phyloP scores from a whole-genome alignment of 1,140 invertebrate genomes.

The Campoletis sonorensis region DNA sequence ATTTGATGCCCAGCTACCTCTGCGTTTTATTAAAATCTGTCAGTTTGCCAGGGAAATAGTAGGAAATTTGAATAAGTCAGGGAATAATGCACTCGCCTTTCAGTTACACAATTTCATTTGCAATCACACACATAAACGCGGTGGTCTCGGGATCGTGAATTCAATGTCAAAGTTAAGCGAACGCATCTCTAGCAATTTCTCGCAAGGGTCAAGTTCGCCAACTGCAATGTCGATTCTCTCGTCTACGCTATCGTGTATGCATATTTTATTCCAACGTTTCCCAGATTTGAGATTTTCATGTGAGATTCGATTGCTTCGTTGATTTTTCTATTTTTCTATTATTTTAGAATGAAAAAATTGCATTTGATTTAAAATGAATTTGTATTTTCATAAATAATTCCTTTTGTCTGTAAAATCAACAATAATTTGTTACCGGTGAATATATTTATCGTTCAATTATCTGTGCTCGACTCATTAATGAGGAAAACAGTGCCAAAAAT shows the following conservation, averaged over 20 bases:
- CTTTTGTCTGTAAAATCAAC: too few species aligned
- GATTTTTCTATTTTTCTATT: too few species aligned
- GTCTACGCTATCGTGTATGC: neutral
- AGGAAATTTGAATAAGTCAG: conserved; percentile 53
- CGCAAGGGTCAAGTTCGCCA: conserved; percentile 52
- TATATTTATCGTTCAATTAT: neutral
- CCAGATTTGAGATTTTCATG: neutral
- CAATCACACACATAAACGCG: neutral
- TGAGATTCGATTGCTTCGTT: neutral
- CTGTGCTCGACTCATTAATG: neutral
- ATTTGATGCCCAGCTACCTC: conserved; percentile 40
- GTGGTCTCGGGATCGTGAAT: neutral
- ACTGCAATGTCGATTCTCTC: conserved; percentile 14
- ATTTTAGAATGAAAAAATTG: too few species aligned
- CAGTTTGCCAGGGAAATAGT: conserved; percentile 51
- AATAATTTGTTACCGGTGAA: neutral
- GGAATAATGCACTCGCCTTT: conserved; percentile 40
- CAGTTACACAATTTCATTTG: conserved; percentile 40
- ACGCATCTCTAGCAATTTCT: conserved; percentile 15
- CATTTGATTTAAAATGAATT: too few species aligned
- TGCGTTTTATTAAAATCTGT: conserved; percentile 42
- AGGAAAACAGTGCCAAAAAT: conserved; percentile 9
- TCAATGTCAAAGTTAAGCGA: conserved; percentile 57
- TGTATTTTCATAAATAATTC: too few species aligned
- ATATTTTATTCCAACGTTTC: neutral